Evolutionary conservation across 2,113 vertebrate species (phyloP).

Genomic region (Serinus canaria): DNA sequence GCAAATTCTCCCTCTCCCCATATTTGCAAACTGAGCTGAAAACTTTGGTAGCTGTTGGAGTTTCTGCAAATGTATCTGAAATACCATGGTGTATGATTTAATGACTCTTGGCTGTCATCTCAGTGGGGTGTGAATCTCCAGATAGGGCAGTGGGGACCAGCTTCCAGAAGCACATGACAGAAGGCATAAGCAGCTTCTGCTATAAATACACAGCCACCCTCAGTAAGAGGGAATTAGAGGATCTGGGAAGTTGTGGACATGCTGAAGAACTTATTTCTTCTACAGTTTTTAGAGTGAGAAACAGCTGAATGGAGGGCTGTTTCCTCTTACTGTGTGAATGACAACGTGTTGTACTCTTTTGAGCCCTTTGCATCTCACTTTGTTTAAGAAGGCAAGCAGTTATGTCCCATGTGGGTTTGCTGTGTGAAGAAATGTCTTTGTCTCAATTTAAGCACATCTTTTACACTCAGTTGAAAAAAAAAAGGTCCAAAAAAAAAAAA

Average conservation of each 20-base stretch:
- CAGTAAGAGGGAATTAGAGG: not conserved
- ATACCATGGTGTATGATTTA: not conserved
- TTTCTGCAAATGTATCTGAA: not conserved
- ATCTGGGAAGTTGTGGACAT: not conserved
- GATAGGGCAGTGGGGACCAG: fast-evolving
- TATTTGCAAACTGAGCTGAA: not conserved
- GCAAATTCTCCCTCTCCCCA: not conserved
- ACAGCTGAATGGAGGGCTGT: not conserved
- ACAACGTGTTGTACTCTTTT: fast-evolving
- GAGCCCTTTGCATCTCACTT: not conserved
- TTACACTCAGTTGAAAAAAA: not conserved
- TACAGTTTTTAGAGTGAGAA: not conserved
- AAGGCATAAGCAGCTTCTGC: not conserved
- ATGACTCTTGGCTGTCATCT: not conserved
- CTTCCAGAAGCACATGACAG: not conserved
- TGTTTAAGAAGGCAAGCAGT: not conserved
- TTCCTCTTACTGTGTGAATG: not conserved
- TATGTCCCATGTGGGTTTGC: not conserved
- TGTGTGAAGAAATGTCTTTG: not conserved
- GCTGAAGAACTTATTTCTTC: not conserved
- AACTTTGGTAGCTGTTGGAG: not conserved
- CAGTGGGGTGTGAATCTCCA: not conserved
- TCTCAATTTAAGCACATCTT: not conserved
- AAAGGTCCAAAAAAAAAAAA: not conserved
- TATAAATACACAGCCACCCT: not conserved